Base-by-base conservation (phyloP, 2,888 invertebrate species). In the Bellardia pandia region DNA sequence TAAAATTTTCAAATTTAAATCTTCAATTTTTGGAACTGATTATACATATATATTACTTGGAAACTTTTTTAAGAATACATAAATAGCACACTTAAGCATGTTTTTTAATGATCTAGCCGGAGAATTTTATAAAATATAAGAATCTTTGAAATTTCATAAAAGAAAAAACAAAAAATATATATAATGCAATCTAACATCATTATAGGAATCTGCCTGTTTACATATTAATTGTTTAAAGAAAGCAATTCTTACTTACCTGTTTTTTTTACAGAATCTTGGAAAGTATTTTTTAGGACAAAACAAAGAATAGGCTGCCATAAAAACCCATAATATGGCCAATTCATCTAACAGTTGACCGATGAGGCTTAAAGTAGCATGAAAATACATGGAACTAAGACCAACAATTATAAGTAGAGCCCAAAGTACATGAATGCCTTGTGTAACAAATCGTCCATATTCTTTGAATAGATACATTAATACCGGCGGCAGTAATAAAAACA, bases 331-430 rank as follows among this genome's bases (percentile, higher is more conserved):
- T 91, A 97, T 97, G 64, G 97, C 96, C 89, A 97, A 93, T 92
- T 97, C 97, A 93, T 97, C 97, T 82, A 97, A 93, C 48, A 97
- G 93, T 93, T 97, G 97, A 40, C 97, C 97, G 89, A 97, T 95
- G 90, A 97, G 94, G 90, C 97, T 97, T 48, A 97, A 94, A 3
- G 97, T 97, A 7, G 97, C 97, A 94, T 97, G 97, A 92, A 97
- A 97, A 92, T 97, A 97, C 87, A 97, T 97, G 48, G 97, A 97
- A 90, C 96, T 96, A 1, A 97, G 91, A 7, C 97, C 97, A 74
- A 97, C 96, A 56, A 97, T 94, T 94, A 97, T 96, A 80, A 97
- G 93, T 74, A 97, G 93, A n/a, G 96, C 94, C 97, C 97, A 97
- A 58, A 97, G 94, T n/a, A 97, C 91, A 93, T 97, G 96, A 89